These are phyloP conservation scores for Psococerastis gibbosa DNA, from an alignment of 2,888 invertebrate genomes.

Conservation along the genomic window DNA sequence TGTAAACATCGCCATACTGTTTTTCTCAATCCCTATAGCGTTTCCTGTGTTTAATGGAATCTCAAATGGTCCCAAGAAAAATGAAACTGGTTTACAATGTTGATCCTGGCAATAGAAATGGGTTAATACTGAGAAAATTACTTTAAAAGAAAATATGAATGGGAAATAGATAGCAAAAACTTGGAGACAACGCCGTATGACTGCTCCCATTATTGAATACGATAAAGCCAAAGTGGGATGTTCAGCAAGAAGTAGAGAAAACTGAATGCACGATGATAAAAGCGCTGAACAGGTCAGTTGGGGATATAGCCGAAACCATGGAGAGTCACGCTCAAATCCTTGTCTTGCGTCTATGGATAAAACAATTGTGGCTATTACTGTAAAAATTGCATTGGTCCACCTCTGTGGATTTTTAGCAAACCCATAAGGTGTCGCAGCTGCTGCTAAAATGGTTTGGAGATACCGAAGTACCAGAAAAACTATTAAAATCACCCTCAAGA, in stretches of 20 bases:
- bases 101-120: background rate
- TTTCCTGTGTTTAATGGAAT: too few relatives aligned
- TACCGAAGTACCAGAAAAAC: background rate
- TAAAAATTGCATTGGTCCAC: background rate
- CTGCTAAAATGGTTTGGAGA: background rate
- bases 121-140: background rate
- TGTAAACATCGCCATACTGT: background rate
- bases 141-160: too few relatives aligned
- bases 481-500: background rate
- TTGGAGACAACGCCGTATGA: too few relatives aligned
- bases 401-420: too few relatives aligned
- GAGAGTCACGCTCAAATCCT: background rate
- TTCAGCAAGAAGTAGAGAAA: background rate
- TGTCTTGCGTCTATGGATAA: background rate
- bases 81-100: too few relatives aligned
- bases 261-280: too few relatives aligned
- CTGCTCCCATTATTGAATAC: too few relatives aligned
- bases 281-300: too few relatives aligned
- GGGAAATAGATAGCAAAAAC: too few relatives aligned
- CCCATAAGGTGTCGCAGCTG: background rate
- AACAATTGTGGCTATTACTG: background rate
- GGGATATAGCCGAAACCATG: background rate
- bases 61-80: too few relatives aligned
- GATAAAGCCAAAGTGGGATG: too few relatives aligned
- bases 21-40: too few relatives aligned